Conservation (phyloP, 2,797 vertebrate species). For the Amniataba percoides region DNA sequence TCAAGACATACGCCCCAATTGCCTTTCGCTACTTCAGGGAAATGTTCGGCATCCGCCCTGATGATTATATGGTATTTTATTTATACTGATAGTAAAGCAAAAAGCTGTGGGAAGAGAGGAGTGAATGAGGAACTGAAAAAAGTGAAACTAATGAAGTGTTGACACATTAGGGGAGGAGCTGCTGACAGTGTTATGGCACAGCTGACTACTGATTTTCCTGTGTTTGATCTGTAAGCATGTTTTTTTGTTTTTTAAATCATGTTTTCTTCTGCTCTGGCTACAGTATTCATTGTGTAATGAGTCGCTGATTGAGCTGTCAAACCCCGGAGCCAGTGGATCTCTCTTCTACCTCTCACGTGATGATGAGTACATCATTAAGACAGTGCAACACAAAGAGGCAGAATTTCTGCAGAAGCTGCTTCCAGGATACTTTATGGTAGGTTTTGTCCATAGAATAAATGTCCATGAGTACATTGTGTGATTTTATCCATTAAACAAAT, state of each 20-base stretch:
- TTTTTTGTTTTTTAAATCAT: constrained; percentile 19
- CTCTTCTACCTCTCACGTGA: constrained; percentile 96
- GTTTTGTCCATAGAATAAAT: constrained; percentile 26
- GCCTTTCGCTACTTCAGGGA: constrained; percentile 98
- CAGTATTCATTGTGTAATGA: constrained; percentile 96
- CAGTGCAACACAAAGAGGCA: constrained; percentile 97
- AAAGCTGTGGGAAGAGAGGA: not conserved
- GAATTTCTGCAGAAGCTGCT: constrained; percentile 98
- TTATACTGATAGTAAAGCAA: not conserved
- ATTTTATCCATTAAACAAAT: not conserved
- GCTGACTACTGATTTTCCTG: not conserved
- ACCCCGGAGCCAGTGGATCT: constrained; percentile 95
- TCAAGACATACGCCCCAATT: constrained; percentile 97
- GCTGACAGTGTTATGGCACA: not conserved
- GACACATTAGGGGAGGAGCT: constrained; percentile 29
- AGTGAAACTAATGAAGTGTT: constrained; percentile 44
- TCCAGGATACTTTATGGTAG: constrained; percentile 98
- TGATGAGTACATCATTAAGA: constrained; percentile 98
- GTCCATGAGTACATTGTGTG: not conserved
- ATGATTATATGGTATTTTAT: constrained; percentile 92
- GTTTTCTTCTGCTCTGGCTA: constrained; percentile 43
- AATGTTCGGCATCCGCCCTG: constrained; percentile 95
- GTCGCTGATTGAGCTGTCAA: constrained; percentile 92
- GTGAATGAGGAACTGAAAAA: constrained; percentile 41
- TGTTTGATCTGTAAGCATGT: constrained; percentile 2